Base-by-base conservation (phyloP, 1,140 invertebrate species). In the Drosophila varians region DNA sequence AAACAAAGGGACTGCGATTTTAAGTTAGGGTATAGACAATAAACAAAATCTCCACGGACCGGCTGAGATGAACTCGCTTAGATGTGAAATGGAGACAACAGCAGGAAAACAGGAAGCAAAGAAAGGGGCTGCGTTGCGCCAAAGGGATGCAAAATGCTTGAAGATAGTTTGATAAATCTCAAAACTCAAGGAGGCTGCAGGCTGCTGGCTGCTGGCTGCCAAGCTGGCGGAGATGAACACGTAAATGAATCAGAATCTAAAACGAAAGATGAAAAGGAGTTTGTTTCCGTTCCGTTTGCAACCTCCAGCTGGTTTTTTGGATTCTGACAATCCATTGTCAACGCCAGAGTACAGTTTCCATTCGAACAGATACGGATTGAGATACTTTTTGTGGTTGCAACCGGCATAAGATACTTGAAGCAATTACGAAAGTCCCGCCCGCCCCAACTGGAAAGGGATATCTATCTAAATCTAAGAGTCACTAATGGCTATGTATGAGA, bases 81-180 rank as follows among this genome's bases (percentile, higher is more conserved):
- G 47, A 16, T 45, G 58, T 45, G 58, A 49, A 25, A 40, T 61
- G 34, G 28, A 31, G 31, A 26, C 57, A 38, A 38, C 36, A 7
- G 4, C 21, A 21, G 36, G 45, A 23, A 31, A 31, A 26, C 46
- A 74, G 71, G 58, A 65, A 56, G 42, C 28, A 4, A 46, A 16
- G 56, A 26, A 43, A 48, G 60, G 51, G 34, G 36, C n/a, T 42
- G 60, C 54, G 54, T 23, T 64, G 58, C 54, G 62, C 68, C 75
- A 86, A 86, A 77, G 80, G 82, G 80, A 86, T 86, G 77, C 77
- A 77, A 87, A 78, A 82, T 68, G 54, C 52, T n/a, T 47, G 48
- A 57, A 58, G 62, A 74, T 78, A 62, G 82, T 87, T 69, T 74
- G 71, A 74, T 74, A 74, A 74, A 74, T 74, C 58, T 46, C 45